Evolutionary conservation across 1,140 invertebrate species (phyloP).

Genomic region (Sitophilus oryzae): DNA sequence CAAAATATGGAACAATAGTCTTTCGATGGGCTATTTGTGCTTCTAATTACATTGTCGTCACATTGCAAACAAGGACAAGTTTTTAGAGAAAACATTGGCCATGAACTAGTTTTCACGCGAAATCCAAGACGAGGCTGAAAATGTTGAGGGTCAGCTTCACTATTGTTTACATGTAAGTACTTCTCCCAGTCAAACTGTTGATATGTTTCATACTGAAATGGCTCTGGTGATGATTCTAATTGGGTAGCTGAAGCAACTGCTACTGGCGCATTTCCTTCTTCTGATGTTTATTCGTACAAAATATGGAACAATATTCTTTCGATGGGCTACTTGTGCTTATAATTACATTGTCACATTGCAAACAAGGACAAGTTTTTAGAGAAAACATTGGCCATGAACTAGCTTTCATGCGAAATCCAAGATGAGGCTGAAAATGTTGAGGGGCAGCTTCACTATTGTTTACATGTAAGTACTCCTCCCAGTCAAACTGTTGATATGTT

Average conservation of each 20-base stretch:
- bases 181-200: conserved; percentile 86
- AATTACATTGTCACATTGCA: conserved; percentile 80
- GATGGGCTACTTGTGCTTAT: conserved; percentile 57
- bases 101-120: too few relatives aligned
- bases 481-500: conserved; percentile 77
- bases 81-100: too few relatives aligned
- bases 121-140: too few relatives aligned
- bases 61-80: conserved; percentile 77
- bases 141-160: conserved; percentile 71
- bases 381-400: too few relatives aligned
- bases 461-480: conserved; percentile 83
- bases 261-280: conserved; percentile 50
- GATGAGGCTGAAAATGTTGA: too few relatives aligned
- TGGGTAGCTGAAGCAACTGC: conserved; percentile 43
- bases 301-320: too few relatives aligned
- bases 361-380: conserved; percentile 76
- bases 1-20: too few relatives aligned
- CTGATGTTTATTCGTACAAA: too few relatives aligned
- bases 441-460: conserved; percentile 69
- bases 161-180: conserved; percentile 70
- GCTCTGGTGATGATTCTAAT: conserved; percentile 53
- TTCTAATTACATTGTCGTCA: too few relatives aligned
- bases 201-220: conserved; percentile 69
- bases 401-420: too few relatives aligned
- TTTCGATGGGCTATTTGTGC: too few relatives aligned